phyloP scores from a whole-genome alignment of 1,140 invertebrate species.

The Heterodera schachtii region DNA sequence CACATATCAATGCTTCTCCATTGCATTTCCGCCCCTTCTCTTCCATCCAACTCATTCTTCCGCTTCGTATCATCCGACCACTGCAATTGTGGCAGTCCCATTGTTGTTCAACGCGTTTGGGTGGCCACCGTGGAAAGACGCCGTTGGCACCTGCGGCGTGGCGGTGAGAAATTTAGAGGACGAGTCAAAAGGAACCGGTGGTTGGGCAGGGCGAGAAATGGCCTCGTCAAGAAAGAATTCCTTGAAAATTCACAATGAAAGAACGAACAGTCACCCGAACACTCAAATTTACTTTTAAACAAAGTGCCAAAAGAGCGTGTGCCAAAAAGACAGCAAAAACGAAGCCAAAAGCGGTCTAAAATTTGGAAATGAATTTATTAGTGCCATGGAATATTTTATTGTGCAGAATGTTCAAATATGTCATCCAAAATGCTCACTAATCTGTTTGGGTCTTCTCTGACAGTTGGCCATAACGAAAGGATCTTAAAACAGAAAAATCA shows the following conservation, averaged over 20 bases:
- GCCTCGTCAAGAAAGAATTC: slow-evolving; percentile 25
- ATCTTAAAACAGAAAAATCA: too few species aligned
- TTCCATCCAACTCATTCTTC: too few species aligned
- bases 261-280: not conserved
- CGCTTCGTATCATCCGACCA: not conserved
- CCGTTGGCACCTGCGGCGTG: not conserved
- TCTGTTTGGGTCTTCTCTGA: slow-evolving; percentile 70
- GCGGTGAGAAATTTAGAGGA: not conserved
- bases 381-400: too few species aligned
- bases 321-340: slow-evolving; percentile 42
- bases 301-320: slow-evolving; percentile 42
- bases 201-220: not conserved
- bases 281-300: slow-evolving; percentile 42
- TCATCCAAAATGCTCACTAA: slow-evolving; percentile 32
- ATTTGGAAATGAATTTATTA: too few species aligned
- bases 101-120: not conserved
- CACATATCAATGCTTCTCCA: not conserved
- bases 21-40: not conserved
- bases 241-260: slow-evolving; percentile 22
- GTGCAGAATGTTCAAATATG: too few species aligned
- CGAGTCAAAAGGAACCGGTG: not conserved
- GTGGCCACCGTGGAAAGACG: not conserved
- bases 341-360: slow-evolving; percentile 41
- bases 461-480: slow-evolving; percentile 79
- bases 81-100: not conserved